These are phyloP conservation scores for Saccostrea cuccullata DNA, from an alignment of 1,140 invertebrate species.

Conservation along the genomic window DNA sequence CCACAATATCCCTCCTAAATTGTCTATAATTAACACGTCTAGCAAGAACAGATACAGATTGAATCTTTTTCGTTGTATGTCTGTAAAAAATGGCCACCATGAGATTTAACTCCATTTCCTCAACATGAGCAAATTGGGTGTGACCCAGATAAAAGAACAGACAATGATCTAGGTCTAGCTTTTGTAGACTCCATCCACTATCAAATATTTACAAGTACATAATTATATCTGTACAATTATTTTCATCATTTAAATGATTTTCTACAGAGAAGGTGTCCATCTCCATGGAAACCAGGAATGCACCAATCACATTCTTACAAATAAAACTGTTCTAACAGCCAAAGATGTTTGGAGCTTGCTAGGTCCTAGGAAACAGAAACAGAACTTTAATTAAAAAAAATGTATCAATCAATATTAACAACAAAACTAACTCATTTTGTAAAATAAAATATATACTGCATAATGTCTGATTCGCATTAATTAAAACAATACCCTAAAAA, in stretches of 20 bases:
- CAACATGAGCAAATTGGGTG: constrained; percentile 32
- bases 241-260: constrained; percentile 29
- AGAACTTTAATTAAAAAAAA: neutral
- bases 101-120: constrained; percentile 16
- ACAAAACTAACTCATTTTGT: too few species aligned
- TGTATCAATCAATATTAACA: neutral
- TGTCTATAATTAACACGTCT: constrained; percentile 5
- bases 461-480: too few species aligned
- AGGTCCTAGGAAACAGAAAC: neutral
- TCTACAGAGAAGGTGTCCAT: neutral
- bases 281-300: constrained; percentile 23
- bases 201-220: constrained; percentile 32
- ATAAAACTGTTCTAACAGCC: constrained; percentile 33
- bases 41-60: neutral
- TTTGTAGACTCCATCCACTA: constrained; percentile 30
- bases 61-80: constrained; percentile 31
- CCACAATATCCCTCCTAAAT: neutral
- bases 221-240: constrained; percentile 26
- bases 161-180: constrained; percentile 18
- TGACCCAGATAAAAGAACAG: constrained; percentile 23
- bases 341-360: constrained; percentile 27
- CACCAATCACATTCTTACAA: constrained; percentile 27
- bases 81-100: constrained; percentile 31
- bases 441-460: too few species aligned
- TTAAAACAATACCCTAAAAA: too few species aligned